phyloP scores from a whole-genome alignment of 2,888 invertebrate genomes.

The Hecatera dysodea region DNA sequence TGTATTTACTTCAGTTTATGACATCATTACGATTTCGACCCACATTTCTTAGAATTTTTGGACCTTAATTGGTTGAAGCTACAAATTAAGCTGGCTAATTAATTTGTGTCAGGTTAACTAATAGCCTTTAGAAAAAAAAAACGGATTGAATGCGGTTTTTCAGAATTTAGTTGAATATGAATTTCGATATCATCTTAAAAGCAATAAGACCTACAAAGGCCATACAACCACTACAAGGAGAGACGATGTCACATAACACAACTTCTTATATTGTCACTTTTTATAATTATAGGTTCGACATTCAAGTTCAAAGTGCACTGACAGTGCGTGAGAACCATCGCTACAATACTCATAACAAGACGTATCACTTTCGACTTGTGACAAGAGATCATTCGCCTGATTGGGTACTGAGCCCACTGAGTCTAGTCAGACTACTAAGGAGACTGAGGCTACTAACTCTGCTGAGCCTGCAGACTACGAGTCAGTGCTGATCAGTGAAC shows the following conservation, averaged over 20 bases:
- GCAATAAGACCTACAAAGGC: neutral
- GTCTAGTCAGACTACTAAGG: neutral
- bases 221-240: neutral
- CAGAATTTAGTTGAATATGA: neutral
- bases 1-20: conserved; percentile 44
- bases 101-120: conserved; percentile 9
- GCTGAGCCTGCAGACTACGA: conserved; percentile 4
- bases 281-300: conserved; percentile 66
- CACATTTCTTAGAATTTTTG: conserved; percentile 37
- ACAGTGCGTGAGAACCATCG: conserved; percentile 70
- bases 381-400: conserved; percentile 42
- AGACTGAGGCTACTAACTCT: neutral
- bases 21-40: conserved; percentile 36
- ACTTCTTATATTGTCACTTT: conserved; percentile 46
- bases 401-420: conserved; percentile 12
- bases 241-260: conserved; percentile 3
- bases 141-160: neutral
- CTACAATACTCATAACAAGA: conserved; percentile 68
- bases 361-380: conserved; percentile 67
- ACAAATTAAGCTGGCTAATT: conserved; percentile 18
- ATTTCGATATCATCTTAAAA: neutral
- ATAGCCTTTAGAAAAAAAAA: neutral
- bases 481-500: conserved; percentile 59
- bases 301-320: conserved; percentile 75
- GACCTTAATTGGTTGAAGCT: conserved; percentile 26